phyloP scores from a whole-genome alignment of 2,113 vertebrate species.

The Gavialis gangeticus region DNA sequence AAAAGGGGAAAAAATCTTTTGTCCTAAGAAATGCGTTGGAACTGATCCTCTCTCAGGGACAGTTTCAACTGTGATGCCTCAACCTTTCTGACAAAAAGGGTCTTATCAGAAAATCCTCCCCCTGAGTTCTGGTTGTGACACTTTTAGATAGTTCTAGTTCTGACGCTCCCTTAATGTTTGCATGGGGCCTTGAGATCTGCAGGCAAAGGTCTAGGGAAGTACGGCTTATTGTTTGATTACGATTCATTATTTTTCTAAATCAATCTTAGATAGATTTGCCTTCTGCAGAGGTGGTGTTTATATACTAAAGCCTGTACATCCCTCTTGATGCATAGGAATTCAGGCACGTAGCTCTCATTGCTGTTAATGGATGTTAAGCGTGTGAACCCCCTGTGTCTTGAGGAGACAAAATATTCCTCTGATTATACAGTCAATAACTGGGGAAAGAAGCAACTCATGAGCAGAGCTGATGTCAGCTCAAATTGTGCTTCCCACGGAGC shows the following conservation, averaged over 20 bases:
- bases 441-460: constrained; percentile 51
- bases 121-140: too few species aligned
- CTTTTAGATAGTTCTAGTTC: too few species aligned
- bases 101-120: too few species aligned
- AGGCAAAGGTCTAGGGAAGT: neutral
- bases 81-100: too few species aligned
- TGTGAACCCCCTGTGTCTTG: neutral
- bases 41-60: too few species aligned
- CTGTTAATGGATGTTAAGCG: constrained; percentile 15
- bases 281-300: constrained; percentile 31
- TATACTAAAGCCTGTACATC: constrained; percentile 13
- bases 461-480: constrained; percentile 10
- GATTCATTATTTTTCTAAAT: constrained; percentile 29
- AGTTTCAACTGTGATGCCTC: too few species aligned
- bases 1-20: too few species aligned
- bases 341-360: constrained; percentile 21
- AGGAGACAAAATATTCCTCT: neutral
- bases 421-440: constrained; percentile 24
- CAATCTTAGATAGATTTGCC: constrained; percentile 15
- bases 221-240: constrained; percentile 24
- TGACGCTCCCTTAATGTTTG: neutral
- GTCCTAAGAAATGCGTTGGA: too few species aligned
- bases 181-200: neutral
- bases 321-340: neutral
- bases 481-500: constrained; percentile 18